Base-by-base conservation (phyloP, 1,140 invertebrate species). In the Phocides pigmalion region DNA sequence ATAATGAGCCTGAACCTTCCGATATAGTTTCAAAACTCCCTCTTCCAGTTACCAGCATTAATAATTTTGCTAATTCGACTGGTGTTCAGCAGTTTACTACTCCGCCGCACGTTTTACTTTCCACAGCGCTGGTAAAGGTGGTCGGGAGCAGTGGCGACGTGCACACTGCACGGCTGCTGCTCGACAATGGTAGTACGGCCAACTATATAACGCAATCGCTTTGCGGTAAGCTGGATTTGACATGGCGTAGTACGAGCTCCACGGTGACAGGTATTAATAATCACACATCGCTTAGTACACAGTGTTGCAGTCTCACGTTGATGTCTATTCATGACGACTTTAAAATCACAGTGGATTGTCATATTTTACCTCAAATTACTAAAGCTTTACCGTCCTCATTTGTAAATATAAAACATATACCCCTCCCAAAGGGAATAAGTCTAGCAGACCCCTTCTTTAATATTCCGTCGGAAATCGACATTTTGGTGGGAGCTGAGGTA, bases 241-340 rank as follows among this genome's bases (percentile, higher is more conserved):
- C 44, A 12, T 35, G 61, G 35, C 70, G 63, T 39, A 46, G 28
- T 32, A 54, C 54, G 11, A 49, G 47, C 62, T 65, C 70, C 66
- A 72, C 58, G 46, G 44, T 72, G 37, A 62, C 70, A 70, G 74
- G 74, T 66, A 69, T 74, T 11, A 70, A 75, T 19, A 69, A 70
- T 62, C 58, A 70, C 9, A 50, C 22, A 19, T 70, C 66, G 32
- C 12, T 17, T 37, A 66, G 61, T 53, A 65, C 66, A 67, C 72
- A 75, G 66, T 74, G 68, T 70, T 72, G 67, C 42, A 67, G 20
- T 22, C 56, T 70, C 11, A 65, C 47, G 1, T 54, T 69, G 12
- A 51, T 64, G 41, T 71, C 74, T 28, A 41, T 22, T 35, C 22
- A 53, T 32, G 37, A 42, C 54, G 53, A 44, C 12, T 72, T 68